These are phyloP conservation scores for Saturnia pavonia DNA, from an alignment of 2,888 invertebrate species.

Conservation along the genomic window DNA sequence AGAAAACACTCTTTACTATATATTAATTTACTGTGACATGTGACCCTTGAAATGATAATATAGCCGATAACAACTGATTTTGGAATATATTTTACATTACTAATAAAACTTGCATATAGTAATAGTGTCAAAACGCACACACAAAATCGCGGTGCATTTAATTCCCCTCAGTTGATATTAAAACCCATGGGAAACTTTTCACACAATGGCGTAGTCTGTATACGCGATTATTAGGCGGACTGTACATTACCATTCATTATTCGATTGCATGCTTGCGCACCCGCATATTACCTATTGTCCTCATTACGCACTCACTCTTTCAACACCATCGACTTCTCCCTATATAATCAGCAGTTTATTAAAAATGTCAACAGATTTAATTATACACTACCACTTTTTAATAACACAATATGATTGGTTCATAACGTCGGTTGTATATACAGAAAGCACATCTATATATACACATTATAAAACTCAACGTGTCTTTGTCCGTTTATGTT, in stretches of 20 bases:
- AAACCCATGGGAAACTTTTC: constrained; percentile 51
- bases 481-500: too few relatives aligned
- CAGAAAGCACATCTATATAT: too few relatives aligned
- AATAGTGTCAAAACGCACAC: constrained; percentile 15
- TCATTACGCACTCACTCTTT: constrained; percentile 31
- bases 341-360: constrained; percentile 1
- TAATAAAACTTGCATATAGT: constrained; percentile 11
- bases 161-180: constrained; percentile 33
- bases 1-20: too few relatives aligned
- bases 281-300: constrained; percentile 40
- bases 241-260: constrained; percentile 42
- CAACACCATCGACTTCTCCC: constrained; percentile 23
- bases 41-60: too few relatives aligned
- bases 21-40: too few relatives aligned
- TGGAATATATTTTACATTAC: too few relatives aligned
- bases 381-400: not conserved
- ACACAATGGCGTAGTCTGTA: constrained; percentile 40
- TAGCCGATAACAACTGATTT: too few relatives aligned
- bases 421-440: too few relatives aligned
- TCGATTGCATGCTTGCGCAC: constrained; percentile 46
- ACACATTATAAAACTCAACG: too few relatives aligned
- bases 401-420: too few relatives aligned
- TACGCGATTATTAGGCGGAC: constrained; percentile 40
- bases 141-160: constrained; percentile 28
- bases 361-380: constrained; percentile 7